phyloP scores from a whole-genome alignment of 2,888 invertebrate genomes.

The Strigamia maritima region DNA sequence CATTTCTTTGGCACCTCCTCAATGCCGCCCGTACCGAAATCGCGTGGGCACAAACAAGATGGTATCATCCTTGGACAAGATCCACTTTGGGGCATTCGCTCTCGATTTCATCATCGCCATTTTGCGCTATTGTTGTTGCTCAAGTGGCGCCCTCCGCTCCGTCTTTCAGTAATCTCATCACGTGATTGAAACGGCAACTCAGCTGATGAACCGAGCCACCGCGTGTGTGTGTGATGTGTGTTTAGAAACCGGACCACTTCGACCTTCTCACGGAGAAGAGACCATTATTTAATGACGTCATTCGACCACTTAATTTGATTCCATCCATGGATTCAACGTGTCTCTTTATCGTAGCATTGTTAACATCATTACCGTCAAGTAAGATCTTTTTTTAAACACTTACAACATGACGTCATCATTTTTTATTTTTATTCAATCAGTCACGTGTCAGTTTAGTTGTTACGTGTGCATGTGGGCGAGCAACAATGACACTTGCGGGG shows the following conservation, averaged over 20 bases:
- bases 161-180: not conserved
- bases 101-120: not conserved
- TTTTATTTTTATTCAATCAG: not conserved
- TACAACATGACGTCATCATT: not conserved
- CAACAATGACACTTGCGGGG: not conserved
- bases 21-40: conserved; percentile 2
- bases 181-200: not conserved
- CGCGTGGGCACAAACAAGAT: not conserved
- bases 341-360: not conserved
- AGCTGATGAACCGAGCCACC: conserved; percentile 13
- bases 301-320: not conserved
- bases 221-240: not conserved
- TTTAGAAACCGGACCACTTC: not conserved
- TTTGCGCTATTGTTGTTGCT: not conserved
- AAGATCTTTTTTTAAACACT: not conserved
- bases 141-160: conserved; percentile 17
- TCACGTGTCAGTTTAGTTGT: not conserved
- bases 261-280: not conserved
- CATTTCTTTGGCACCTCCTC: not conserved
- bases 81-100: not conserved
- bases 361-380: not conserved
- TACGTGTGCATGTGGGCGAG: conserved; percentile 7
- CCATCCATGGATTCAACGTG: not conserved
- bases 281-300: not conserved
- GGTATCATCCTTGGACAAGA: not conserved